Conservation (phyloP, 2,888 invertebrate genomes). For the Leucophora obtusa region DNA sequence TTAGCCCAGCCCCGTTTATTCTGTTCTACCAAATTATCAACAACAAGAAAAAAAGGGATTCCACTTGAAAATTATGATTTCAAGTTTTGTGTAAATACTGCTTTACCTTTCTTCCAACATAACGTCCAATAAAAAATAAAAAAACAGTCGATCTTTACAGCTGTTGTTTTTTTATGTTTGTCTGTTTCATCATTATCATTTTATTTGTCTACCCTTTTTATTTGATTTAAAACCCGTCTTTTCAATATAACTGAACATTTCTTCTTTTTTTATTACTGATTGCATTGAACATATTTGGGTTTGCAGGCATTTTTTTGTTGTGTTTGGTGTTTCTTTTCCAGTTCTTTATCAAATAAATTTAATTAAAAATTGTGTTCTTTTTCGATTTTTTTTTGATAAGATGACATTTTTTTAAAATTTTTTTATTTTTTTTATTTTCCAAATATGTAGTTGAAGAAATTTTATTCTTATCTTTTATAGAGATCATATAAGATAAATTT, state of each 20-base stretch:
- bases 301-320: not conserved
- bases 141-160: not conserved
- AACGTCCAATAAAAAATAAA: not conserved
- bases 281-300: not conserved
- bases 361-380: constrained; percentile 59
- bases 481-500: not conserved
- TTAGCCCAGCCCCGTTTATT: constrained; percentile 37
- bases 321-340: not conserved
- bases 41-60: constrained; percentile 17
- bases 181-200: not conserved
- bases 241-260: not conserved
- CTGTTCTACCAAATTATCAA: not conserved
- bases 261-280: not conserved
- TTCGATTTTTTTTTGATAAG: constrained; percentile 45
- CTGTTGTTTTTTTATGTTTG: not conserved
- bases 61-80: constrained; percentile 60
- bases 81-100: constrained; percentile 51
- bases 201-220: constrained; percentile 3
- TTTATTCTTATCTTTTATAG: not conserved
- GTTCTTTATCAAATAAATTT: constrained; percentile 57
- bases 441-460: constrained; percentile 9
- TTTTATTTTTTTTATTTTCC: constrained; percentile 35
- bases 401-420: constrained; percentile 32
- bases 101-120: constrained; percentile 27
- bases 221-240: not conserved